A percentile compares a stretch with the other conserved stretches of the same genome.
phyloP scores from a whole-genome alignment of 2,888 invertebrate genomes.

The Nemotelus nigrinus region DNA sequence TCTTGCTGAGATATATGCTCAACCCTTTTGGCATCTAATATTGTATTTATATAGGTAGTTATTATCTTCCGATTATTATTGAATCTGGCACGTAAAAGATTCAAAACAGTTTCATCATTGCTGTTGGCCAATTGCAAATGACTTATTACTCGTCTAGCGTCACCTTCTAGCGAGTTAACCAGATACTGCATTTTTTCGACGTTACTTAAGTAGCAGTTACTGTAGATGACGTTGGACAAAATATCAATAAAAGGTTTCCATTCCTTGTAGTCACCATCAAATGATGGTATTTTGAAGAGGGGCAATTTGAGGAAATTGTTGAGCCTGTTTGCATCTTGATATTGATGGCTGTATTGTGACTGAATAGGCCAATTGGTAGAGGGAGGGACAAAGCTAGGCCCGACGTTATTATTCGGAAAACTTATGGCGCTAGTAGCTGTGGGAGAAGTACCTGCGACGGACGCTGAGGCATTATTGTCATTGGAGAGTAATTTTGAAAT shows the following conservation, averaged over 20 bases:
- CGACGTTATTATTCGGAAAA: too few relatives aligned
- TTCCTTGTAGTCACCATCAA: background rate
- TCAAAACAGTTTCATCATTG: background rate
- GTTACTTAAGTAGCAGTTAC: background rate
- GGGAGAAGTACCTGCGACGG: too few relatives aligned
- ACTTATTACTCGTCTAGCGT: background rate
- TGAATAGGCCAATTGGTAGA: too few relatives aligned
- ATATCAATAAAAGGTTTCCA: background rate
- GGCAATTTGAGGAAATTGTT: too few relatives aligned
- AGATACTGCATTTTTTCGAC: slow-evolving; percentile 11
- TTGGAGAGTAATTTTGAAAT: too few relatives aligned
- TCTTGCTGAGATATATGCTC: background rate
- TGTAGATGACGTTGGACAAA: background rate
- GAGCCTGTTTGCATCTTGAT: too few relatives aligned
- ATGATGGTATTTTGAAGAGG: too few relatives aligned
- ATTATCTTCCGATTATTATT: background rate
- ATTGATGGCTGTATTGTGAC: too few relatives aligned
- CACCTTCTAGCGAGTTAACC: background rate
- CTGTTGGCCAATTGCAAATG: background rate
- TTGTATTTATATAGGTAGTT: background rate
- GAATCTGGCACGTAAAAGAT: background rate
- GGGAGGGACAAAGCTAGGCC: too few relatives aligned
- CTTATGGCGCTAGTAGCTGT: too few relatives aligned
- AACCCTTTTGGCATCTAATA: background rate
- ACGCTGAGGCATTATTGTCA: too few relatives aligned